phyloP scores from a whole-genome alignment of 2,113 vertebrate genomes.

The Hippocampus abdominalis region DNA sequence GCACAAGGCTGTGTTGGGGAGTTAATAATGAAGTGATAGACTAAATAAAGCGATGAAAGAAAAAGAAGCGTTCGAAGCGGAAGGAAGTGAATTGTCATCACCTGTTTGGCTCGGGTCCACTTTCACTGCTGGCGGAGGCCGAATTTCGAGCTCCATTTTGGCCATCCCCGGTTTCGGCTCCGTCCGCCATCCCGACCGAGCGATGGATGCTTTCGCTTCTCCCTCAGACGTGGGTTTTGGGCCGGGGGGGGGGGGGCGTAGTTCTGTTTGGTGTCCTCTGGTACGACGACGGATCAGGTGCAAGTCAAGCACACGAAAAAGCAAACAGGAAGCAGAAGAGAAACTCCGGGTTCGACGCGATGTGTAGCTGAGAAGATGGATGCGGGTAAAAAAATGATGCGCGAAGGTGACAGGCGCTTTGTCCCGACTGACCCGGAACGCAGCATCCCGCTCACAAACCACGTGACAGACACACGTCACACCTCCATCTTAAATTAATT shows the following conservation, averaged over 20 bases:
- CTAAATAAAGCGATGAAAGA: neutral
- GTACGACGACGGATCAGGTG: too few relatives aligned
- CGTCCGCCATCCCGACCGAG: slow-evolving; percentile 28
- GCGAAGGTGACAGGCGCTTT: neutral
- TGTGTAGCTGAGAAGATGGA: too few relatives aligned
- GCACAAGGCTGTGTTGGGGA: neutral
- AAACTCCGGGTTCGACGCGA: too few relatives aligned
- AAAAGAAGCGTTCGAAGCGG: neutral
- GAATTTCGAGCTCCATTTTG: slow-evolving; percentile 30
- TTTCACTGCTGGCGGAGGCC: neutral
- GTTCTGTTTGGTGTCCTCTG: slow-evolving; percentile 1
- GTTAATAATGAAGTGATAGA: neutral
- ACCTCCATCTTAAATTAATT: slow-evolving; percentile 79
- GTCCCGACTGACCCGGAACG: neutral
- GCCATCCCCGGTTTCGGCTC: slow-evolving; percentile 19
- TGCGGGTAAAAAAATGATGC: too few relatives aligned
- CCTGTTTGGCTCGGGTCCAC: slow-evolving; percentile 29
- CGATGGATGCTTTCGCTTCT: slow-evolving; percentile 26
- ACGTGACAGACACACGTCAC: slow-evolving; percentile 14
- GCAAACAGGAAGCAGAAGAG: neutral
- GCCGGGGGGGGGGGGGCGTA: neutral
- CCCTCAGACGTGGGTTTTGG: slow-evolving; percentile 30
- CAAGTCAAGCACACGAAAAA: neutral
- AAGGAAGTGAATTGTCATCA: slow-evolving; percentile 16
- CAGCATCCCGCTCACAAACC: neutral